phyloP scores from a whole-genome alignment of 2,797 vertebrate genomes.

The Dromococcyx pavoninus region DNA sequence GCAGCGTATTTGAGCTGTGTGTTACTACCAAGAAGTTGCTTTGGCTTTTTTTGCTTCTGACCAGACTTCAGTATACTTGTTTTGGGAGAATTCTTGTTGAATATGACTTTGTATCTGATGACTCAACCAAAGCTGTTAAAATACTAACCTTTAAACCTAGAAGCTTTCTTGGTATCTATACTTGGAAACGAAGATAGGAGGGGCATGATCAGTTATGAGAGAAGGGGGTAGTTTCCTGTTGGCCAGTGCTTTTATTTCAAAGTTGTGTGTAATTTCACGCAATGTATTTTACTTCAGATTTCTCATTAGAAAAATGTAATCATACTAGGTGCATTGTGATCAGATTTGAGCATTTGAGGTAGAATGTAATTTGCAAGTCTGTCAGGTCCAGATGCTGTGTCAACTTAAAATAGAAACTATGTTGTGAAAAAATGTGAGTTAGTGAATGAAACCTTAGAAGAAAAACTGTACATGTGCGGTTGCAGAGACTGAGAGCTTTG shows the following conservation, averaged over 20 bases:
- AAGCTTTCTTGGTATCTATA: not conserved
- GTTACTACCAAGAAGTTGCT: not conserved
- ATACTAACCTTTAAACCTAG: conserved; percentile 2
- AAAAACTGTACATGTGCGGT: not conserved
- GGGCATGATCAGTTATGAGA: not conserved
- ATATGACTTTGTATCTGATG: accelerated
- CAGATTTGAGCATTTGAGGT: not conserved
- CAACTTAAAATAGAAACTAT: not conserved
- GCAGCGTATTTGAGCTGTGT: accelerated
- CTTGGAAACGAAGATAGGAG: not conserved
- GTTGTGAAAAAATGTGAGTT: not conserved
- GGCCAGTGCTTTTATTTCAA: not conserved
- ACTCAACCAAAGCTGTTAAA: not conserved
- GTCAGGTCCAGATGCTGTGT: not conserved
- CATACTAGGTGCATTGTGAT: not conserved
- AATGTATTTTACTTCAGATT: not conserved
- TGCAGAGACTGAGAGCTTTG: not conserved
- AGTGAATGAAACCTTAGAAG: not conserved
- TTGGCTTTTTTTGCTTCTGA: not conserved
- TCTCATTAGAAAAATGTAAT: not conserved
- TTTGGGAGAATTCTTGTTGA: not conserved
- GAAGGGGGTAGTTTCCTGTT: not conserved
- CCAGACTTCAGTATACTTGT: not conserved
- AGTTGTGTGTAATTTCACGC: not conserved
- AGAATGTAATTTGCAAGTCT: not conserved